Evolutionary conservation across 2,888 invertebrate species (phyloP).

Genomic region (Sesia bembeciformis): DNA sequence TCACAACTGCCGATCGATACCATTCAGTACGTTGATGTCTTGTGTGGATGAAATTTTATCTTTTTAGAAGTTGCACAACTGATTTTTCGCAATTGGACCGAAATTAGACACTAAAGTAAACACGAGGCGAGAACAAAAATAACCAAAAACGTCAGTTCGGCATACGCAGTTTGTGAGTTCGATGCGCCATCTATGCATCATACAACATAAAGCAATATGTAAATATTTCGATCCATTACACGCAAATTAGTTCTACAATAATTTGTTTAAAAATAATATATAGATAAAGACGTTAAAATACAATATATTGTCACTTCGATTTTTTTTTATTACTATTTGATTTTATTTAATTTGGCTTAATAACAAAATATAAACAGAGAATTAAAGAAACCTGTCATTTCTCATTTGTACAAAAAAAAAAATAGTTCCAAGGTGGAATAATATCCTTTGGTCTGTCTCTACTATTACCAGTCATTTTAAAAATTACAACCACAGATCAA

Average conservation of each 20-base stretch:
- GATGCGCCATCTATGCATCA: constrained; percentile 66
- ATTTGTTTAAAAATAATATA: background rate
- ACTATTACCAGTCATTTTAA: too few relatives aligned
- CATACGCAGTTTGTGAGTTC: constrained; percentile 70
- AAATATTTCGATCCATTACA: constrained; percentile 34
- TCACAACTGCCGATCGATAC: constrained; percentile 65
- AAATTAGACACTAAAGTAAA: constrained; percentile 74
- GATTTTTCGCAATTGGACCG: constrained; percentile 63
- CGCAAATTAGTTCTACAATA: constrained; percentile 12
- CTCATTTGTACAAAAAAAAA: too few relatives aligned
- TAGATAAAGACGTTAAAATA: background rate
- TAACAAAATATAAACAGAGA: too few relatives aligned
- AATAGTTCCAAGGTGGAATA: too few relatives aligned
- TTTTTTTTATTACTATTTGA: background rate
- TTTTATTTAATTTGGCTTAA: too few relatives aligned
- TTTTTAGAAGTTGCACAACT: constrained; percentile 58
- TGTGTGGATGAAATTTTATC: constrained; percentile 44
- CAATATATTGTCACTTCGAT: background rate
- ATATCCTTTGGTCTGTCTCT: too few relatives aligned
- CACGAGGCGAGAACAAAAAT: constrained; percentile 75
- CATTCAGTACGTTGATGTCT: constrained; percentile 30
- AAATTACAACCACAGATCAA: too few relatives aligned
- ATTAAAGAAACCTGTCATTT: too few relatives aligned
- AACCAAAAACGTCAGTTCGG: constrained; percentile 74
- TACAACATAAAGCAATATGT: constrained; percentile 40